Evolutionary conservation across 2,113 vertebrate genomes (phyloP).

Genomic region (Crypturellus undulatus): DNA sequence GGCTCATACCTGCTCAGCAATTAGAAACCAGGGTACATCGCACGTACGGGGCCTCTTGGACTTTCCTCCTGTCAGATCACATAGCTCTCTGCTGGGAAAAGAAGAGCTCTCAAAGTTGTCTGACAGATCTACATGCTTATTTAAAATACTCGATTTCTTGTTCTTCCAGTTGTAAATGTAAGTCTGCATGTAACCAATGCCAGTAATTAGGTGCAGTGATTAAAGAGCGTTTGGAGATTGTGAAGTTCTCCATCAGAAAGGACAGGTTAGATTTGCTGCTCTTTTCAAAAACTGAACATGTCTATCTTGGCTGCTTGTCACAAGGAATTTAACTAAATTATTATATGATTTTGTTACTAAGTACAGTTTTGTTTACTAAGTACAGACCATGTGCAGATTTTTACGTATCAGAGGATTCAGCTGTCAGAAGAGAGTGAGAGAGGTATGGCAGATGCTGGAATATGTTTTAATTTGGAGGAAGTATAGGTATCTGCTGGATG

Average conservation of each 20-base stretch:
- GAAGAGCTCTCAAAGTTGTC: background rate
- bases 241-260: conserved; percentile 2
- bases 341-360: background rate
- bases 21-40: background rate
- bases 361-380: background rate
- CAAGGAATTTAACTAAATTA: background rate
- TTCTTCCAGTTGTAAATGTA: background rate
- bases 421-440: background rate
- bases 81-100: background rate
- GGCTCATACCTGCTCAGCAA: background rate
- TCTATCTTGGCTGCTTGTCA: background rate
- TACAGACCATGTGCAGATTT: background rate
- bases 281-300: background rate
- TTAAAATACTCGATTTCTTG: background rate
- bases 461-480: conserved; percentile 9
- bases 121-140: background rate
- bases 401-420: background rate
- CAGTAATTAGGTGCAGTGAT: conserved; percentile 37
- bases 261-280: background rate
- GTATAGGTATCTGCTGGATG: background rate
- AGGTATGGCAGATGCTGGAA: background rate
- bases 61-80: background rate
- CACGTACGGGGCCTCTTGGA: rapidly evolving
- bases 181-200: background rate
- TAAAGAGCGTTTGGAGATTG: conserved; percentile 14